phyloP scores from a whole-genome alignment of 2,888 invertebrate species.

The Heterodera filipjevi region DNA sequence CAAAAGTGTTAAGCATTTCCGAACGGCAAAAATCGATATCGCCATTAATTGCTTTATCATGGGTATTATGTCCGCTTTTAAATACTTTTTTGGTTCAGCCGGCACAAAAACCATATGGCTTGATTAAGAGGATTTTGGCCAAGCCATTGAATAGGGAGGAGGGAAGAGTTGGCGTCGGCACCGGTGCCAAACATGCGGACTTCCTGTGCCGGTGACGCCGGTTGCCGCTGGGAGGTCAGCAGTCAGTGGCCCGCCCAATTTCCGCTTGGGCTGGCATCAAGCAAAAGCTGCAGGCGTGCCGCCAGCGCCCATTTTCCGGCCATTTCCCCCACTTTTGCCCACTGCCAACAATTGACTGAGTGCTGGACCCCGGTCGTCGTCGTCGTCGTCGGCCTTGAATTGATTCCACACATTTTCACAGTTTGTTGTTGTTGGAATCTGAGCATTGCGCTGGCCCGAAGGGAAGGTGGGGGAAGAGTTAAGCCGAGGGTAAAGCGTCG shows the following conservation, averaged over 20 bases:
- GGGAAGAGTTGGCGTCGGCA: neutral
- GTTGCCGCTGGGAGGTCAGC: neutral
- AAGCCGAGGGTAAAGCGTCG: too few relatives aligned
- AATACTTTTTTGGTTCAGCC: too few relatives aligned
- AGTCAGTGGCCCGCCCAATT: neutral
- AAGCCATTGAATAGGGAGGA: neutral
- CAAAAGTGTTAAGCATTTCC: too few relatives aligned
- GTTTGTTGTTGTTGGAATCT: neutral
- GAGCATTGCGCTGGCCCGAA: neutral
- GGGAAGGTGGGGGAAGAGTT: too few relatives aligned
- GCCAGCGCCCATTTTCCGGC: neutral
- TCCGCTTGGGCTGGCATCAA: too few relatives aligned
- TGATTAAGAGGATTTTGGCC: neutral
- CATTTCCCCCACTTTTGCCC: neutral
- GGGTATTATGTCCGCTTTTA: too few relatives aligned
- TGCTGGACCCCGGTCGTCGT: neutral
- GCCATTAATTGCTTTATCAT: too few relatives aligned
- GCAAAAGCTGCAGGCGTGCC: neutral
- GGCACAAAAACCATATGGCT: too few relatives aligned
- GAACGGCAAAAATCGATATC: too few relatives aligned
- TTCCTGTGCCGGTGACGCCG: conserved; percentile 1
- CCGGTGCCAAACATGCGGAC: neutral
- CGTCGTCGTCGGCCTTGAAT: neutral
- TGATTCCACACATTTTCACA: neutral
- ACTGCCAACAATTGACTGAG: neutral